Evolutionary conservation across 2,797 vertebrate species (phyloP), one percentile per base, ranked within the genome.

Genomic region (Etheostoma nigrum): DNA sequence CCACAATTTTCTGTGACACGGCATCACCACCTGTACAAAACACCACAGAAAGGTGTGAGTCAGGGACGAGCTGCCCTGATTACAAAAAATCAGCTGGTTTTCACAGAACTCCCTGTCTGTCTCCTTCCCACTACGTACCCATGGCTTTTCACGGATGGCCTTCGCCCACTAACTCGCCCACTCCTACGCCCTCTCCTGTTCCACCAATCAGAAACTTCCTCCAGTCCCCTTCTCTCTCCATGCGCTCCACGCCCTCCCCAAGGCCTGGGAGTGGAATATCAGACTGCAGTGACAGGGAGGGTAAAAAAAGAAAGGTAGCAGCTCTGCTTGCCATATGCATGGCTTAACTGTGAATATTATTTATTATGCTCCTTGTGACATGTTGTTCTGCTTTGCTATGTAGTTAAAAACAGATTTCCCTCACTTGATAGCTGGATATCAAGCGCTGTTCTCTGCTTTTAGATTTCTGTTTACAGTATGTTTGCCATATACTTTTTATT

Each of bases 241-340:
- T 85, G 65, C 60, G 93, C 76, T 93, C 95, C 83, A 93, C 95
- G 61, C 93, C 94, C 76, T 92, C 93, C 74, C 90, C 95, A n/a
- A 92, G 95, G 82, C 95, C 94, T 55, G 95, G 95, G 95, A 91
- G 94, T 86, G 94, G 90, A 90, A 93, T 92, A 88, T 95, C 97
- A 93, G 92, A 95, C 87, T 94, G 93, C 88, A 75, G 89, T 88
- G 96, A 94, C 83, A 89, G 84, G 85, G 96, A 96, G 86, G 94
- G 93, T 94, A 95, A 95, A 95, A 96, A 95, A 95, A 93, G 94
- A 92, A 96, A 98, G 97, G 97, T 98, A 98, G 96, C 93, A 93
- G 93, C 84, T 63, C 55, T 63, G 69, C 81, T 85, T 86, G 66
- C 71, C 71, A 83, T 82, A 70, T 79, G 91, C 90, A 89, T 89